A percentile compares a stretch with the other conserved stretches of the same genome.
These are phyloP conservation scores for Cosmia pyralina DNA, from an alignment of 2,888 invertebrate species.

Conservation along the genomic window DNA sequence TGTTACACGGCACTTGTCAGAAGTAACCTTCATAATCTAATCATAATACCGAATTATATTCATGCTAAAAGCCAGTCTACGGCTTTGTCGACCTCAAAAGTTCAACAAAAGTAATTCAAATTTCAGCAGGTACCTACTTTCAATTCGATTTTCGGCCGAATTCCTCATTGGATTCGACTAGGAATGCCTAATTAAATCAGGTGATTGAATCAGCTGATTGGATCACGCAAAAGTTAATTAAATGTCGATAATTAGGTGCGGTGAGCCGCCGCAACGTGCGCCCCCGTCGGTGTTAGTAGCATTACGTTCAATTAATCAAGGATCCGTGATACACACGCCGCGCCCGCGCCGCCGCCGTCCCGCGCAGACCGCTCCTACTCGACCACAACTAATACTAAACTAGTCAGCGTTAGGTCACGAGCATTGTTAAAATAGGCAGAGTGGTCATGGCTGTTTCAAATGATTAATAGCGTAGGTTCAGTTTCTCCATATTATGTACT, in stretches of 20 bases:
- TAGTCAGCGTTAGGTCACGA: not conserved
- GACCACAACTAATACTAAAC: constrained; percentile 20
- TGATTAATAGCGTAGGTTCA: not conserved
- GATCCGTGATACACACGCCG: constrained; percentile 11
- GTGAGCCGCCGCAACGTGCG: constrained; percentile 35
- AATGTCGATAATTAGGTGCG: constrained; percentile 59
- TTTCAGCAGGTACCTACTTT: constrained; percentile 9
- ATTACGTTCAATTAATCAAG: constrained; percentile 45
- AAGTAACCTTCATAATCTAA: constrained; percentile 15
- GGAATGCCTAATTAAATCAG: constrained; percentile 46
- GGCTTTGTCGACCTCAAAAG: constrained; percentile 5
- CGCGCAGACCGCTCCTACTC: not conserved
- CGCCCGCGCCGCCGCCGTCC: constrained; percentile 8
- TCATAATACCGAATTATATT: constrained; percentile 11
- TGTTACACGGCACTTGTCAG: constrained; percentile 17
- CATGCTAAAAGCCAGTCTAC: not conserved
- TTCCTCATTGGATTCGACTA: constrained; percentile 7
- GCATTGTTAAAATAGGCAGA: not conserved
- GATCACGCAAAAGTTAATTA: constrained; percentile 57
- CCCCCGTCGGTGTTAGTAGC: constrained; percentile 21
- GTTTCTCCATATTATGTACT: not conserved
- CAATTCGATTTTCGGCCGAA: constrained; percentile 11
- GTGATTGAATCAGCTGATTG: constrained; percentile 55
- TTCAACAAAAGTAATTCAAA: constrained; percentile 22
- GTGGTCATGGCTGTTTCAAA: not conserved